Conservation (phyloP, 1,140 invertebrate genomes). For the Bilobella aurantiaca region DNA sequence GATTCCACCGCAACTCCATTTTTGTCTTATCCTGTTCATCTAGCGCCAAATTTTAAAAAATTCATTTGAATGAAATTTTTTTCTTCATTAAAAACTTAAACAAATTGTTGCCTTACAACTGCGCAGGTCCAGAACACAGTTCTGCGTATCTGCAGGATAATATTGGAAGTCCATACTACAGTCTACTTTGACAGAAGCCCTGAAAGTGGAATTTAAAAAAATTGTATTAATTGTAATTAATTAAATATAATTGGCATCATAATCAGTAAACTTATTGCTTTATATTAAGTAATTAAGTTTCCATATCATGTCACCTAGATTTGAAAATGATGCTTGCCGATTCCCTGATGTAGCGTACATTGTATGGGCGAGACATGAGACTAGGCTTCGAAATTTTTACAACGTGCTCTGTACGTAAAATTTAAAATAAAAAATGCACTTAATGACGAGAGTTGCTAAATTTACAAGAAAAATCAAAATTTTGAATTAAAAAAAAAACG, state of each 20-base stretch:
- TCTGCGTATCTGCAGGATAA: slow-evolving; percentile 20
- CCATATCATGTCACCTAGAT: background rate
- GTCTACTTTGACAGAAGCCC: background rate
- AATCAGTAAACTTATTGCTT: too few relatives aligned
- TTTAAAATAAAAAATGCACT: too few relatives aligned
- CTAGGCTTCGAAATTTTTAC: background rate
- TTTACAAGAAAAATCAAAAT: background rate
- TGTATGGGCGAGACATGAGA: background rate
- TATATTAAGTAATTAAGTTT: too few relatives aligned
- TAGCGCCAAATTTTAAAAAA: too few relatives aligned
- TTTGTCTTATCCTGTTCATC: background rate
- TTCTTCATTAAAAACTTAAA: background rate
- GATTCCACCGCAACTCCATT: slow-evolving; percentile 1
- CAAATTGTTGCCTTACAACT: slow-evolving; percentile 22
- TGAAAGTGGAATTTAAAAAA: background rate
- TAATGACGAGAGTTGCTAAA: too few relatives aligned
- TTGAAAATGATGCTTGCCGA: background rate
- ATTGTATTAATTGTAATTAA: background rate
- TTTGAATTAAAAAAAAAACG: too few relatives aligned
- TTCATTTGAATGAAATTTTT: background rate
- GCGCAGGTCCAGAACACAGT: slow-evolving; percentile 16
- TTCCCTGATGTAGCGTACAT: background rate
- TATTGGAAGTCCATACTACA: slow-evolving; percentile 6
- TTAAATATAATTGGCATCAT: too few relatives aligned
- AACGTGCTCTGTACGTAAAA: background rate